Conservation (phyloP, 2,113 vertebrate species). For the Astur gentilis region DNA sequence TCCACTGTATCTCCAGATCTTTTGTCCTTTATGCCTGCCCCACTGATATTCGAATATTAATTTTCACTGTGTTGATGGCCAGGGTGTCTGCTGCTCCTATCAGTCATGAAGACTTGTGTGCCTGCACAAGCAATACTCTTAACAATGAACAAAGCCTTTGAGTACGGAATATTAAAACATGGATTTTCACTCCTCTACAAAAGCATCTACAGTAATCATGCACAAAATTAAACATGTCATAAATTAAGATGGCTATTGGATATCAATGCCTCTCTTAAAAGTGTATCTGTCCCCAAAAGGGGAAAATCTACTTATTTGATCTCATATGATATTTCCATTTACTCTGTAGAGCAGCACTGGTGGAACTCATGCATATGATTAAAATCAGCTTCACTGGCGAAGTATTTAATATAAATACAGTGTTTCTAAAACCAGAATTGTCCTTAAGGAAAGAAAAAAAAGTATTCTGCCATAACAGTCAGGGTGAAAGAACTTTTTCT, state of each 20-base stretch:
- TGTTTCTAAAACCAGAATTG: not conserved
- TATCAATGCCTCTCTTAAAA: conserved; percentile 19
- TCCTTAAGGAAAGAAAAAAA: not conserved
- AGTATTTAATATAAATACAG: not conserved
- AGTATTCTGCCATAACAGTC: not conserved
- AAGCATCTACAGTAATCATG: not conserved
- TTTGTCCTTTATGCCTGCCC: not conserved
- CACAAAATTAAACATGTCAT: conserved; percentile 1
- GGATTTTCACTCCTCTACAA: not conserved
- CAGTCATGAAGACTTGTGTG: fast-evolving
- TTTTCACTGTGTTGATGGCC: not conserved
- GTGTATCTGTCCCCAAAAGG: conserved; percentile 22
- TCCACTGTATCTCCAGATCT: not conserved
- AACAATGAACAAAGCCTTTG: not conserved
- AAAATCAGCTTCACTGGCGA: not conserved
- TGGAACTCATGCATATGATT: conserved; percentile 22
- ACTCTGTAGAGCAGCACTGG: not conserved
- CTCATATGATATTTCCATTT: not conserved
- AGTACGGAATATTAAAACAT: not conserved
- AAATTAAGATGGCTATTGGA: conserved; percentile 17
- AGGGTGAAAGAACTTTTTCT: not conserved
- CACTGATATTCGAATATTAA: not conserved
- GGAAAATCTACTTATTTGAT: conserved; percentile 15
- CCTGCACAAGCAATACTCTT: not conserved
- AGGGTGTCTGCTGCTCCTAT: not conserved